phyloP scores from a whole-genome alignment of 2,797 vertebrate species.

The Falco biarmicus region DNA sequence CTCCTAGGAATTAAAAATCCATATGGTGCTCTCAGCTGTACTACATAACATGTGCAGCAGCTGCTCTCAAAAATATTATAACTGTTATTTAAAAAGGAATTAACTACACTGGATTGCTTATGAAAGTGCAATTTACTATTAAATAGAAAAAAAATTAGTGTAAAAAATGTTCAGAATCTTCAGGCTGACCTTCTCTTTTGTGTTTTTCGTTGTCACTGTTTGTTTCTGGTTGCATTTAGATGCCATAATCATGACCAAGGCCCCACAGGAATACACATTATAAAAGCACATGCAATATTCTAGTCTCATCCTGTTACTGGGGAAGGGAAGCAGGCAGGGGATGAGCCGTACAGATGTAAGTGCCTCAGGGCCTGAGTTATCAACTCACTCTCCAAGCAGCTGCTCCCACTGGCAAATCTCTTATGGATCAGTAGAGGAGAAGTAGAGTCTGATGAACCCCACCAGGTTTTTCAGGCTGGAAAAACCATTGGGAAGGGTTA shows the following conservation, averaged over 20 bases:
- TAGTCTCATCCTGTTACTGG: background rate
- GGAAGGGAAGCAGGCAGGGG: background rate
- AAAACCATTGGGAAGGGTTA: constrained; percentile 24
- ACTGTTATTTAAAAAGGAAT: background rate
- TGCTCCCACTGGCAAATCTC: constrained; percentile 27
- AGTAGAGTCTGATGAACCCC: constrained; percentile 2
- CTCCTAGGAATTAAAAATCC: constrained; percentile 51
- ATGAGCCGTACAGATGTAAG: background rate
- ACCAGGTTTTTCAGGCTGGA: background rate
- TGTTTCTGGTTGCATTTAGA: background rate
- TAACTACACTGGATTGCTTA: background rate
- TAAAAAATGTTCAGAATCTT: background rate
- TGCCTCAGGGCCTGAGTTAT: constrained; percentile 35
- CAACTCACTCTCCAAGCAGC: constrained; percentile 5
- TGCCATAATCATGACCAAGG: background rate
- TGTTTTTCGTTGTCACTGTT: background rate
- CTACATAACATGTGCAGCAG: background rate
- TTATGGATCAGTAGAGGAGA: background rate
- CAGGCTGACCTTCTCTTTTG: background rate
- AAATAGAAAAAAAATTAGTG: background rate
- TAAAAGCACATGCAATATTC: background rate
- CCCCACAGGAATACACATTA: background rate
- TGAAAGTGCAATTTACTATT: background rate
- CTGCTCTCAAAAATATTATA: background rate
- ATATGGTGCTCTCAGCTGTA: constrained; percentile 19